Evolutionary conservation across 2,797 vertebrate genomes (phyloP).

Genomic region (Diplodus puntazzo): DNA sequence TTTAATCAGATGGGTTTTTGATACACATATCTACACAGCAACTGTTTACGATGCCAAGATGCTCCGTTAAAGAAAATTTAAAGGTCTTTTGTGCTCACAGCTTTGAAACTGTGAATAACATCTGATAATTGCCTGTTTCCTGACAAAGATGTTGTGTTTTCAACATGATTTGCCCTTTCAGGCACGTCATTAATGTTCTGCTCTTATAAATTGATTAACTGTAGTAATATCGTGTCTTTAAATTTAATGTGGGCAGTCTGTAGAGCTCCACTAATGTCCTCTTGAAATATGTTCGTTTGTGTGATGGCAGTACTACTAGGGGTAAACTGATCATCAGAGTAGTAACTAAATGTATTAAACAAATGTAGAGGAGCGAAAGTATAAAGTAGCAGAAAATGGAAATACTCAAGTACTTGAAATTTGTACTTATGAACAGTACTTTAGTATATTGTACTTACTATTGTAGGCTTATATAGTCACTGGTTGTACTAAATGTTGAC

Average conservation of each 20-base stretch:
- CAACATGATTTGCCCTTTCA: not conserved
- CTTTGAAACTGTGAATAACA: not conserved
- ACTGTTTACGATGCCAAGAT: not conserved
- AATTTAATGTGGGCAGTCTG: not conserved
- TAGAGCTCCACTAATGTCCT: not conserved
- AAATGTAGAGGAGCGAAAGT: no score
- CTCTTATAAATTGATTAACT: not conserved
- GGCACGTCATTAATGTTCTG: not conserved
- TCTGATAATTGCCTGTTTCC: not conserved
- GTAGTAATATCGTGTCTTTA: not conserved
- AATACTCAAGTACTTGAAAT: no score
- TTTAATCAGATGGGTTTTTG: constrained; percentile 3
- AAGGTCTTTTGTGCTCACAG: not conserved
- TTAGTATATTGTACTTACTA: no score
- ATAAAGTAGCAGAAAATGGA: no score
- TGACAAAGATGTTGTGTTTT: not conserved
- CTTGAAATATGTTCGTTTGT: not conserved
- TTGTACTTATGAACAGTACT: no score
- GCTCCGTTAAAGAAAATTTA: not conserved
- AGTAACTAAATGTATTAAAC: no score
- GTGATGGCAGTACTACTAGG: not conserved
- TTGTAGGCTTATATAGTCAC: no score
- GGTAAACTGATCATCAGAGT: no score
- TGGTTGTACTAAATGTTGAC: no score
- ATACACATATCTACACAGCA: not conserved